These are phyloP conservation scores for Zeuzera pyrina DNA, from an alignment of 2,888 invertebrate genomes.

Conservation along the genomic window DNA sequence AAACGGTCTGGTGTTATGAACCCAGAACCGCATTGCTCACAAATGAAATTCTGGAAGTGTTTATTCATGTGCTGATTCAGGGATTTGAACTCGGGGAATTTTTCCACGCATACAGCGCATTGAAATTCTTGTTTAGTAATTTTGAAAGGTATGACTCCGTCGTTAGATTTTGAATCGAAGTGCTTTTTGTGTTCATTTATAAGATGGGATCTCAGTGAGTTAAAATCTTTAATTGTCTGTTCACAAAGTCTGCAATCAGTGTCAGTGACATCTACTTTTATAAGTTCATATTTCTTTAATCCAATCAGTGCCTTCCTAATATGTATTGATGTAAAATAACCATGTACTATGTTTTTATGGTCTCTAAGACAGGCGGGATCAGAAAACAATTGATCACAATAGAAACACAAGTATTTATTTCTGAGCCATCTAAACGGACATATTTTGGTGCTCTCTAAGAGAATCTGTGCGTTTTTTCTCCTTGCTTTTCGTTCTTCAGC, in stretches of 20 bases:
- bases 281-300: slow-evolving; percentile 44
- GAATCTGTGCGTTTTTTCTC: slow-evolving; percentile 33
- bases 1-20: slow-evolving; percentile 54
- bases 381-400: slow-evolving; percentile 42
- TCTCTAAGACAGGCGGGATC: slow-evolving; percentile 38
- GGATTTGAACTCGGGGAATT: slow-evolving; percentile 45
- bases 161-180: slow-evolving; percentile 31
- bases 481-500: too few species aligned
- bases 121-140: slow-evolving; percentile 32
- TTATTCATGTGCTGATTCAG: slow-evolving; percentile 63
- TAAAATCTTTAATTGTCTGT: slow-evolving; percentile 26
- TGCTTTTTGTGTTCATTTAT: slow-evolving; percentile 33
- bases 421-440: slow-evolving; percentile 59
- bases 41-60: slow-evolving; percentile 59
- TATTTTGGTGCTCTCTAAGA: slow-evolving; percentile 46
- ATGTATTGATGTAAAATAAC: slow-evolving; percentile 18
- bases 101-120: slow-evolving; percentile 43
- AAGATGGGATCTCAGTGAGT: slow-evolving; percentile 42
- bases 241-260: slow-evolving; percentile 43
- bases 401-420: slow-evolving; percentile 50
- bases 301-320: slow-evolving; percentile 35
- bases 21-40: slow-evolving; percentile 56
- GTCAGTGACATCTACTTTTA: slow-evolving; percentile 53
- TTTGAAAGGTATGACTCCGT: slow-evolving; percentile 51
- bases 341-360: slow-evolving; percentile 22